These are phyloP conservation scores for Acronicta psi DNA, from an alignment of 2,888 invertebrate species.

Conservation along the genomic window DNA sequence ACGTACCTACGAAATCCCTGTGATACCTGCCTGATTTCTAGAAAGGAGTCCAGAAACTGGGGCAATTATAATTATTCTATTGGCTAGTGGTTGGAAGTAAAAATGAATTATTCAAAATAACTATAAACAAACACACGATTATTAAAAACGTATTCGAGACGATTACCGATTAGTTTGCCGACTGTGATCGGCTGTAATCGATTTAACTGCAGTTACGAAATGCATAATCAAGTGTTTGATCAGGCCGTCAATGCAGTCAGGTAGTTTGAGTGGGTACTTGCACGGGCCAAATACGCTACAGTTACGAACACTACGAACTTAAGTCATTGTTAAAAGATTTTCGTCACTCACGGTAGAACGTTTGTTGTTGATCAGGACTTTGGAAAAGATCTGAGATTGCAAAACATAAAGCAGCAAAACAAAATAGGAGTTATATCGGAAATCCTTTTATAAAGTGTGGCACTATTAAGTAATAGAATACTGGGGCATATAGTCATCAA, in stretches of 20 bases:
- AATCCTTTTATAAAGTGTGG: no score
- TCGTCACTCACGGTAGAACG: not conserved
- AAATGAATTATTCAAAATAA: slow-evolving; percentile 5
- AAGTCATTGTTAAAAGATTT: slow-evolving; percentile 7
- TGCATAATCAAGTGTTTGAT: slow-evolving; percentile 58
- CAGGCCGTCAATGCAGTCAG: slow-evolving; percentile 53
- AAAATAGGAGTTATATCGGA: no score
- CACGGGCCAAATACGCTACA: slow-evolving; percentile 37
- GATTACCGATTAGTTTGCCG: slow-evolving; percentile 40
- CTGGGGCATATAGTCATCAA: no score
- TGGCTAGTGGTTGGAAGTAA: no score
- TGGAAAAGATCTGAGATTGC: no score
- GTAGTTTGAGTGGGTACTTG: slow-evolving; percentile 53
- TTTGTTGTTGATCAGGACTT: no score
- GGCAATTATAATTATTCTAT: no score
- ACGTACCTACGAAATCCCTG: no score
- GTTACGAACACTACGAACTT: slow-evolving; percentile 39
- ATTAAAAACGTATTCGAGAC: slow-evolving; percentile 29
- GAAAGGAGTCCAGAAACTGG: no score
- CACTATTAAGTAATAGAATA: no score
- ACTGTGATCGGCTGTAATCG: slow-evolving; percentile 42
- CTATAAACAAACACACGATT: slow-evolving; percentile 33
- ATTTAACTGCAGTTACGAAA: slow-evolving; percentile 55
- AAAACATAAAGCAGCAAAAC: slow-evolving; percentile 1
- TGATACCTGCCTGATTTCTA: no score